Evolutionary conservation across 2,888 invertebrate species (phyloP).

Genomic region (Steinernema carpocapsae): DNA sequence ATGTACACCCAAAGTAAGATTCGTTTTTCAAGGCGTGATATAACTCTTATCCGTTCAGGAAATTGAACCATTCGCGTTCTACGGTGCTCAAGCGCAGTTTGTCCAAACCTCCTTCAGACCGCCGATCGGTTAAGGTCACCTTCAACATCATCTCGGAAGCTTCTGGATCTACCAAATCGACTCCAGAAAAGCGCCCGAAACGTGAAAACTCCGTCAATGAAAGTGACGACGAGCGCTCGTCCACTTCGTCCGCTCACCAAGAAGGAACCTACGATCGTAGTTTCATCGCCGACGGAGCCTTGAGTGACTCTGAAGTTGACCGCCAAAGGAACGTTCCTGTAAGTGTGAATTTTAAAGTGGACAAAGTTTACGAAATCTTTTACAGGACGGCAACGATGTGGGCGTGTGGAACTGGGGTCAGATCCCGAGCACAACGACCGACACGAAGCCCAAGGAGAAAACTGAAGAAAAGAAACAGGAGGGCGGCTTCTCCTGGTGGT

Average conservation of each 20-base stretch:
- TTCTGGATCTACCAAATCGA: slow-evolving; percentile 21
- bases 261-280: not conserved
- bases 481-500: slow-evolving; percentile 35
- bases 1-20: not conserved
- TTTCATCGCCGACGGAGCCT: slow-evolving; percentile 59
- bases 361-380: not conserved
- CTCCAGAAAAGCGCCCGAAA: not conserved
- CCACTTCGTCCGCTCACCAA: not conserved
- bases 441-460: slow-evolving; percentile 44
- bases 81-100: slow-evolving; percentile 1
- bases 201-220: slow-evolving; percentile 5
- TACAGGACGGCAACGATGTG: slow-evolving; percentile 54
- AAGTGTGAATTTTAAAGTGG: not conserved
- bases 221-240: slow-evolving; percentile 14
- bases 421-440: slow-evolving; percentile 61
- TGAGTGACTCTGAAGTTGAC: slow-evolving; percentile 67
- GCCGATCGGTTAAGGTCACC: not conserved
- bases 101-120: not conserved
- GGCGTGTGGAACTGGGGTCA: slow-evolving; percentile 71
- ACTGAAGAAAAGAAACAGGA: slow-evolving; percentile 35
- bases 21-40: not conserved
- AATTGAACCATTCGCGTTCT: not conserved
- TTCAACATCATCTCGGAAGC: slow-evolving; percentile 39
- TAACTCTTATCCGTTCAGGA: not conserved
- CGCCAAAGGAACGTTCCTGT: slow-evolving; percentile 47